Base-by-base conservation (phyloP, 2,888 invertebrate species). In the Corythucha ciliata region DNA sequence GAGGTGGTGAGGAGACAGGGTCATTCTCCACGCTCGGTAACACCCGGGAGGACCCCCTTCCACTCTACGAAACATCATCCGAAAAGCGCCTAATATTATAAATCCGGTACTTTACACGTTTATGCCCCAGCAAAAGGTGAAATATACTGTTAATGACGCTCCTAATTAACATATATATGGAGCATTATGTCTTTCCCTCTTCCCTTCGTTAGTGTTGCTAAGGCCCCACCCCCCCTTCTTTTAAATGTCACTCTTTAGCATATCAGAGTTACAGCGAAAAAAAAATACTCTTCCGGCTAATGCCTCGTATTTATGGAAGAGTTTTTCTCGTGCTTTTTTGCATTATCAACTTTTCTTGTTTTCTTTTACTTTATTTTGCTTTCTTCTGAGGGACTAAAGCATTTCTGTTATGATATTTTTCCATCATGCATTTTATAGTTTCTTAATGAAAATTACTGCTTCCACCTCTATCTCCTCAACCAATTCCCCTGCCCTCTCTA, bases 131-230 rank as follows among this genome's bases (percentile, higher is more conserved):
- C 24, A 22, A 45, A 56, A 53, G 55, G 55, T 56, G 52, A 53
- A 56, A 50, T 53, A 53, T 46, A 41, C 53, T 48, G 44, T 54
- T 56, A 56, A 56, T 53, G 55, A 56, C 55, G 46, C 34, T 29
- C 42, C 47, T 56, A 56, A 56, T 56, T 56, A 56, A 53, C 55
- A 56, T 56, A 53, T 56, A 56, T 53, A 56, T 56, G 53, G 50
- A 37, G 37, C 55, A 55, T 55, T 55, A 55, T 33, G 26, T 34
- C 33, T 33, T 26, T 22, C 25, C 37, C 39, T 24, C 29, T 33
- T 14, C 12, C 22, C 16, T 21, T 14, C 21, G 14, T 24, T 22
- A n/a, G 22, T 29, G 4, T 32, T 37, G 14, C 18, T 20, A 18
- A 20, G 21, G 16, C 33, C 18, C 18, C 37, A 27, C n/a, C 39